Conservation (phyloP, 2,797 vertebrate species). For the Channallabes apus region DNA sequence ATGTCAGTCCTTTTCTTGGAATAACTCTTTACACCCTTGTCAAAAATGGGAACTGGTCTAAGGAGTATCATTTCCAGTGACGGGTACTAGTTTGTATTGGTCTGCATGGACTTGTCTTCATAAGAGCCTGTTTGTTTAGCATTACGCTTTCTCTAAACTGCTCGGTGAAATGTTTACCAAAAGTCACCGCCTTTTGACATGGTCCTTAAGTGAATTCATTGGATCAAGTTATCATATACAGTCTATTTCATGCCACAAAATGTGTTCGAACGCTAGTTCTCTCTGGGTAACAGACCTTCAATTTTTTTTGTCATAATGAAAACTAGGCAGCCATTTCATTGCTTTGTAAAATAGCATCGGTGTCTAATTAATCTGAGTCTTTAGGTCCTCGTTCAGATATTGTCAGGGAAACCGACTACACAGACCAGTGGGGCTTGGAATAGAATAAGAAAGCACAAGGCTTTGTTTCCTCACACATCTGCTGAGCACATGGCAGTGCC, state of each 20-base stretch:
- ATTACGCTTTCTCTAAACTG: constrained; percentile 37
- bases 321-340: constrained; percentile 19
- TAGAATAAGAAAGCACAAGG: constrained; percentile 55
- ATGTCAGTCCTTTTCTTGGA: not conserved
- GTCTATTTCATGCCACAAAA: constrained; percentile 21
- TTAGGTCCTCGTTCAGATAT: constrained; percentile 48
- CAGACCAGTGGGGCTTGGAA: constrained; percentile 31
- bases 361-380: constrained; percentile 50
- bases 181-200: constrained; percentile 23
- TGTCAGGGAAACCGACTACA: constrained; percentile 46
- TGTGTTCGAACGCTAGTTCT: not conserved
- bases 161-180: constrained; percentile 37
- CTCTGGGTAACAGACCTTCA: not conserved
- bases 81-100: constrained; percentile 17
- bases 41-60: not conserved
- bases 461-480: constrained; percentile 67
- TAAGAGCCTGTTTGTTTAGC: constrained; percentile 55
- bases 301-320: constrained; percentile 6
- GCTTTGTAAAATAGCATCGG: constrained; percentile 34
- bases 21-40: not conserved
- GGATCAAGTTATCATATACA: constrained; percentile 27
- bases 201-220: constrained; percentile 36
- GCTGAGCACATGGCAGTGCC: constrained; percentile 67
- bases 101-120: constrained; percentile 16
- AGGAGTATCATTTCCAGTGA: constrained; percentile 5